Conservation (phyloP, 1,140 invertebrate genomes). For the Drosophila equinoxialis region DNA sequence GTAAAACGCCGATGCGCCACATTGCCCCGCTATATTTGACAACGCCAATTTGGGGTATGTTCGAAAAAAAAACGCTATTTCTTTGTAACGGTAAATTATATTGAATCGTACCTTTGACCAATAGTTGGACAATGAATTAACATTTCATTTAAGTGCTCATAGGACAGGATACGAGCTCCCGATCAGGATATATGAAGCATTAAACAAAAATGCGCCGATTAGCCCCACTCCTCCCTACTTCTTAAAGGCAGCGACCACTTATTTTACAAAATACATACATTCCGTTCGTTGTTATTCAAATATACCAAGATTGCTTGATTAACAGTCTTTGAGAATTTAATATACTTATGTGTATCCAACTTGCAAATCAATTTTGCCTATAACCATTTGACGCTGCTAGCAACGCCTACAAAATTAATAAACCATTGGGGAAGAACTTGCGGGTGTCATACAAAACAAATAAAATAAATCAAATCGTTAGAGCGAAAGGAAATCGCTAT, state of each 20-base stretch:
- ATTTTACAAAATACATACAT: conserved; percentile 13
- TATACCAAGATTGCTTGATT: conserved; percentile 54
- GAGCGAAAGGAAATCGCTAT: conserved; percentile 73
- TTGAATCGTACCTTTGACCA: no score
- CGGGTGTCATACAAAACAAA: conserved; percentile 81
- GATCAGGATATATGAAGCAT: no score
- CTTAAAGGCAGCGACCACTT: background rate
- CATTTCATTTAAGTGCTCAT: no score
- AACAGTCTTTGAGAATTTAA: conserved; percentile 39
- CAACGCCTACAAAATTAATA: conserved; percentile 80
- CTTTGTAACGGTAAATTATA: no score
- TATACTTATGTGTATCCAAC: conserved; percentile 50
- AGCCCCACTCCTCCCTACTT: no score
- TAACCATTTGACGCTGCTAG: conserved; percentile 62
- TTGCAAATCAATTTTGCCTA: conserved; percentile 49
- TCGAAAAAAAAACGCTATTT: no score
- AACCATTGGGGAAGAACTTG: conserved; percentile 72
- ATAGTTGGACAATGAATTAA: no score
- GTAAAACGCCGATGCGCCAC: no score
- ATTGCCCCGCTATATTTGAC: no score
- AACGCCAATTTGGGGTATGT: no score
- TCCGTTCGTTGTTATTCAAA: conserved; percentile 41
- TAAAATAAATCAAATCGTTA: conserved; percentile 82
- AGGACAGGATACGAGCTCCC: no score
- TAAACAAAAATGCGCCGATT: no score